Evolutionary conservation across 2,113 vertebrate species (phyloP), one percentile per base, ranked within the genome.

Genomic region (Athene noctua): DNA sequence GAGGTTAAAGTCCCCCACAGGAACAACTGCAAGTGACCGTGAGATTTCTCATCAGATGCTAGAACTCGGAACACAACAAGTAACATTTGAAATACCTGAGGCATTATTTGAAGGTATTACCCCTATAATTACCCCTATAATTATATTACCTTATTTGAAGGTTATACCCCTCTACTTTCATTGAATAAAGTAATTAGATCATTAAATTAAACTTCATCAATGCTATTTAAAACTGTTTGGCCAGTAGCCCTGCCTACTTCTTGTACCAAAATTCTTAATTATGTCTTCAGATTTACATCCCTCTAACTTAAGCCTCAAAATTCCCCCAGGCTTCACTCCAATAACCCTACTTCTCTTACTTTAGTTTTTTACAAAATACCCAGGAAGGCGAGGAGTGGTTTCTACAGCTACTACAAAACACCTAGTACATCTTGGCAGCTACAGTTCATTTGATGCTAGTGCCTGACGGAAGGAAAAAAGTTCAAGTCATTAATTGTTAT

Each of bases 111-210:
- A 46, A 46, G 44, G 16, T 46, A 46, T 46, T 46, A 46, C 4
- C 20, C 10, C 40, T 15, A 52, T 15, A 61, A 34, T 40, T 40
- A 11, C 40, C 40, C 40, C 40, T 40, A 40, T 40, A 40, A 9
- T 11, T 40, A 12, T 46, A 46, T 46, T 46, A 46, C 4, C 20
- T 51, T 65, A 20, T 22, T 23, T 89, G 9, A 46, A n/a, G 2
- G 0, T 16, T 10, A 29, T n/a, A 23, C 0, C 2, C 5, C 18
- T 8, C 7, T 51, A 10, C 1, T 63, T 59, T 55, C 4, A 29
- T 10, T 22, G 1, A 44, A 42, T 44, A 6, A 72, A 84, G 5
- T 30, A 59, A 13, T 6, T 5, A 32, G 6, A 38, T 38, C 6
- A n/a, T 51, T 71, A 79, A 38, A 38, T 29, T 34, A 26, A 44